A percentile compares a stretch with the other conserved stretches of the same genome.
Conservation (phyloP, 2,797 vertebrate species). For the Craterocephalus amniculus region DNA sequence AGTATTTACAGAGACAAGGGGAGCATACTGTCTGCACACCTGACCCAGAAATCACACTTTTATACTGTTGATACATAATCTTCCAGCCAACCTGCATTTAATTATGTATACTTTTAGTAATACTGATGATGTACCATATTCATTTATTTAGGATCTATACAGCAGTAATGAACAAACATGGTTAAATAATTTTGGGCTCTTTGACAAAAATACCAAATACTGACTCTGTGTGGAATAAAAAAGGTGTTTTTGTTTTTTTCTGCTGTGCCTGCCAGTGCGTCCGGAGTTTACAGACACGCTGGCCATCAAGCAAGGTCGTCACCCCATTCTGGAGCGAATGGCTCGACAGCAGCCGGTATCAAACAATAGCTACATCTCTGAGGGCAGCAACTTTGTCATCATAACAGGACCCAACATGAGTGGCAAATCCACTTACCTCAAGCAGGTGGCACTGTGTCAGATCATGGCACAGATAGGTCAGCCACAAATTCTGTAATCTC, state of each 20-base stretch:
- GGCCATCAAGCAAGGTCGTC: conserved; percentile 93
- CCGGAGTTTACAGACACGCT: conserved; percentile 98
- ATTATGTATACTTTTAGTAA: not conserved
- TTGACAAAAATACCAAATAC: not conserved
- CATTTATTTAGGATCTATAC: not conserved
- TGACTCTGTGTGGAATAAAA: not conserved
- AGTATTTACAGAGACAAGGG: conserved; percentile 59
- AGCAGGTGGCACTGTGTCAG: conserved; percentile 96
- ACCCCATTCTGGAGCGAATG: conserved; percentile 95
- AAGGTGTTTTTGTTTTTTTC: conserved; percentile 1
- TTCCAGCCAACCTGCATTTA: not conserved
- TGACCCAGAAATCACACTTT: conserved; percentile 22
- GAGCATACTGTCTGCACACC: conserved; percentile 32
- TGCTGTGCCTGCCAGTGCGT: conserved; percentile 84
- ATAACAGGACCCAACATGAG: conserved; percentile 99
- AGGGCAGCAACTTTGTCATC: conserved; percentile 94
- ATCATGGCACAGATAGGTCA: conserved; percentile 98
- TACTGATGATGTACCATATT: not conserved
- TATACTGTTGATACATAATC: not conserved
- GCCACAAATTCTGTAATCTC: conserved; percentile 34
- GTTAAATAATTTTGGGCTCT: not conserved
- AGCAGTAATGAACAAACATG: not conserved
- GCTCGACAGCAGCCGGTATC: conserved; percentile 88
- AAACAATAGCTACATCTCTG: conserved; percentile 93
- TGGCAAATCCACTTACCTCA: conserved; percentile 97